Conservation (phyloP, 2,888 invertebrate species). For the Lissonota sp. region DNA sequence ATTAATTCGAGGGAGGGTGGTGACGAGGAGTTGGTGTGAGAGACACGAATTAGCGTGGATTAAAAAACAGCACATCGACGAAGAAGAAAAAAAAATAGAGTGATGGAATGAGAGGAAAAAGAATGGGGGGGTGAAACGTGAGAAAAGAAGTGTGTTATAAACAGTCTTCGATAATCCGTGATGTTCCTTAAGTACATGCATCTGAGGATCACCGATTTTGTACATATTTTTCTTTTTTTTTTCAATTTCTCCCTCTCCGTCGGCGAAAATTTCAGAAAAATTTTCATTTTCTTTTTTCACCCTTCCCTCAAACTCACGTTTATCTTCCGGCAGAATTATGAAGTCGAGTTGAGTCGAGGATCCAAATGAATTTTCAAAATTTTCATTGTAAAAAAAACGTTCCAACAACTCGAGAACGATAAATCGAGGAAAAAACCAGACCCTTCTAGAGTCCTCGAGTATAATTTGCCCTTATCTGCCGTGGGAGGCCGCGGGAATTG, state of each 20-base stretch:
- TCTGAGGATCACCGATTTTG: constrained; percentile 34
- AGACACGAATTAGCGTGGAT: background rate
- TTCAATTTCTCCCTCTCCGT: background rate
- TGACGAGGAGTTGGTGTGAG: background rate
- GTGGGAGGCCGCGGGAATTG: no score
- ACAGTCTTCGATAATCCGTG: constrained; percentile 24
- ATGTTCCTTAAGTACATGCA: constrained; percentile 55
- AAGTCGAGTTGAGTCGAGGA: no score
- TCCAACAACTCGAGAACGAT: no score
- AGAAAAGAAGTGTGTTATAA: background rate
- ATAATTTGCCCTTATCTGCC: no score
- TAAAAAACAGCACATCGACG: background rate
- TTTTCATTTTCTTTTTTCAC: background rate
- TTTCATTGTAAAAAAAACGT: no score
- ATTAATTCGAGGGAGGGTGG: background rate
- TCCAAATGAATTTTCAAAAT: no score
- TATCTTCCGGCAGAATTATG: constrained; percentile 68
- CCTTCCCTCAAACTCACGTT: constrained; percentile 58
- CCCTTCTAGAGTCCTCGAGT: no score
- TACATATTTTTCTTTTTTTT: constrained; percentile 15
- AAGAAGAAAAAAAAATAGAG: background rate
- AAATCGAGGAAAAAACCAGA: no score
- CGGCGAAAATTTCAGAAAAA: background rate
- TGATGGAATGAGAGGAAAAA: background rate
- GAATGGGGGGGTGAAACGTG: background rate